Conservation (phyloP, 2,113 vertebrate species). For the Vidua chalybeata region DNA sequence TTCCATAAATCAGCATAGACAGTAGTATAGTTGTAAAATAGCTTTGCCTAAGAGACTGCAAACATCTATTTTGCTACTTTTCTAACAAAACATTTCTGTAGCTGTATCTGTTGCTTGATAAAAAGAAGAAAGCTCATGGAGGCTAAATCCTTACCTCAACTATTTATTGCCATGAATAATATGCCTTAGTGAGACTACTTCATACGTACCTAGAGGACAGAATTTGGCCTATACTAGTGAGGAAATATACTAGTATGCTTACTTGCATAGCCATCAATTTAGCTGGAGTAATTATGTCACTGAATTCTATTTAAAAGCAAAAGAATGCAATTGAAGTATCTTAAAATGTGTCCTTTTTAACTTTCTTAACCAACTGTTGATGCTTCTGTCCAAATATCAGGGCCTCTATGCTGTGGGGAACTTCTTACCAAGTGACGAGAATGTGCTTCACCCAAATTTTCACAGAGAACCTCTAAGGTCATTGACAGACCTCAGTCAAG, state of each 20-base stretch:
- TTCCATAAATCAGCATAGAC: not conserved
- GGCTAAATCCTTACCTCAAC: not conserved
- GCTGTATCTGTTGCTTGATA: not conserved
- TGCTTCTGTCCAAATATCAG: constrained; percentile 74
- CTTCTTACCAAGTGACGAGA: constrained; percentile 89
- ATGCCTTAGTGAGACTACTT: not conserved
- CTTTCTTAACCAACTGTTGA: not conserved
- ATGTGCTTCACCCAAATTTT: constrained; percentile 60
- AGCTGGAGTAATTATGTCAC: not conserved
- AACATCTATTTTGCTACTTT: not conserved
- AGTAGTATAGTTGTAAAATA: not conserved
- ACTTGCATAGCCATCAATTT: not conserved
- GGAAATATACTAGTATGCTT: not conserved
- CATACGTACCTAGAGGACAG: not conserved
- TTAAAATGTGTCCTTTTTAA: not conserved
- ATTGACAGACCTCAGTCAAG: constrained; percentile 88
- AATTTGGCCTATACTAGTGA: not conserved
- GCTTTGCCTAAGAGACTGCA: not conserved
- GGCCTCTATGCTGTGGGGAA: constrained; percentile 95
- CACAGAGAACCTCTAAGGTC: constrained; percentile 80
- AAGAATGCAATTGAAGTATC: not conserved
- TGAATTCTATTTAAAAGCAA: not conserved
- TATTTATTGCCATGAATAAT: not conserved
- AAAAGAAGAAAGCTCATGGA: not conserved
- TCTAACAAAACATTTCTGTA: not conserved